Evolutionary conservation across 2,888 invertebrate genomes (phyloP).

Genomic region (Aspidapion aeneum): DNA sequence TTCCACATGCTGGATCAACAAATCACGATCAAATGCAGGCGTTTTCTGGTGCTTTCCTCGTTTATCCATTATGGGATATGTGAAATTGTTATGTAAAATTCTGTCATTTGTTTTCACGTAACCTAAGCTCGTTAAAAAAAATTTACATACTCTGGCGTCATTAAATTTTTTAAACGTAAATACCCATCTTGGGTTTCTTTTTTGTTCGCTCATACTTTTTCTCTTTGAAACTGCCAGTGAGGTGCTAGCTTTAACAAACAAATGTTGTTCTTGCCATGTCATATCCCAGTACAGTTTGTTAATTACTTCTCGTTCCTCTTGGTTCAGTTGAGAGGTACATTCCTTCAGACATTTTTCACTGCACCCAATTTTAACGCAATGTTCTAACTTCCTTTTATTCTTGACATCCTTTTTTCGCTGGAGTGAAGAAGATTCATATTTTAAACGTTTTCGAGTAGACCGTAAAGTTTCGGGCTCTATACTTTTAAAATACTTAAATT

Average conservation of each 20-base stretch:
- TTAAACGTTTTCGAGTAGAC: not conserved
- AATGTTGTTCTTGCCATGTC: conserved; percentile 3
- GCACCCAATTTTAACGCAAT: not conserved
- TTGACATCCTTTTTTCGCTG: conserved; percentile 2
- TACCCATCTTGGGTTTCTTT: not conserved
- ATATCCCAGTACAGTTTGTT: not conserved
- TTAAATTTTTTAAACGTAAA: not conserved
- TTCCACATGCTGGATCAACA: conserved; percentile 2
- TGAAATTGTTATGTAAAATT: conserved; percentile 1
- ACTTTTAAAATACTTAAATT: not conserved
- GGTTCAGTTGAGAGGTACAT: not conserved
- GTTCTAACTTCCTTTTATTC: conserved; percentile 4
- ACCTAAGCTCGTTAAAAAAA: not conserved
- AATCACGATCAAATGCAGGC: conserved; percentile 4
- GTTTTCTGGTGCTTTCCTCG: conserved; percentile 4
- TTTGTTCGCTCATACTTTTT: not conserved
- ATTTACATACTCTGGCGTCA: not conserved
- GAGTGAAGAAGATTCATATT: not conserved
- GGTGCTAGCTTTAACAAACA: not conserved
- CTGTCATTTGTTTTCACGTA: conserved; percentile 4
- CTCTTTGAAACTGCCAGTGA: conserved; percentile 3
- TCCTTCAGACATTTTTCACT: not conserved
- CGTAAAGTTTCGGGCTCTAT: not conserved
- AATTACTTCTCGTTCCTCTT: not conserved
- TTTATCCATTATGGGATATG: conserved; percentile 1